A percentile compares a stretch with the other conserved stretches of the same genome.
phyloP scores from a whole-genome alignment of 2,113 vertebrate species.

The Anoplopoma fimbria region DNA sequence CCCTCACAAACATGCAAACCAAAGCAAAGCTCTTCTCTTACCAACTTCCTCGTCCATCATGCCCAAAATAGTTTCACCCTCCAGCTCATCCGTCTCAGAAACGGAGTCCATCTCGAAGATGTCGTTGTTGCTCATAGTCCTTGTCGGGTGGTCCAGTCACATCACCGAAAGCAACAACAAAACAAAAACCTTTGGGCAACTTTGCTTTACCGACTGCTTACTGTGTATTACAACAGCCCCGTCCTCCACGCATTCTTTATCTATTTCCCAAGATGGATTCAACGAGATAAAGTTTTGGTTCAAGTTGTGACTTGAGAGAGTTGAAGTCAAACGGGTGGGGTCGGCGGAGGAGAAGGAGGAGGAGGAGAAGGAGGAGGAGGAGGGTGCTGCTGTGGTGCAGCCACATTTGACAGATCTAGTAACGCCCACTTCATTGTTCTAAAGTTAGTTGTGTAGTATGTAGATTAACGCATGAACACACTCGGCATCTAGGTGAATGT shows the following conservation, averaged over 20 bases:
- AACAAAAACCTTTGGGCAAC: background rate
- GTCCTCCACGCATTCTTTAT: conserved; percentile 12
- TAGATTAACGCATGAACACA: background rate
- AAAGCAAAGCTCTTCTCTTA: conserved; percentile 49
- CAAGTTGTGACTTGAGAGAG: conserved; percentile 62
- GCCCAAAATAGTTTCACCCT: conserved; percentile 25
- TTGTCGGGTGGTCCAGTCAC: background rate
- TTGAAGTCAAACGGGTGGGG: conserved; percentile 58
- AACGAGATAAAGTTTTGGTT: background rate
- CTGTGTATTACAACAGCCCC: background rate
- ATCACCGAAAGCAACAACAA: background rate
- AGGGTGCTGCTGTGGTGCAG: background rate
- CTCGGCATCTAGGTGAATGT: background rate
- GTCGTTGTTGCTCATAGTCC: conserved; percentile 67
- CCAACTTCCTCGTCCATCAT: conserved; percentile 67
- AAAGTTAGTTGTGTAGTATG: too few relatives aligned
- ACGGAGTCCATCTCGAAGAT: conserved; percentile 73
- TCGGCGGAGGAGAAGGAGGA: conserved; percentile 5
- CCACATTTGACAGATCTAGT: background rate
- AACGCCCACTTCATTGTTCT: conserved; percentile 1
- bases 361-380: background rate
- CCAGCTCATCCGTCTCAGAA: conserved; percentile 53
- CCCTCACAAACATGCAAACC: background rate
- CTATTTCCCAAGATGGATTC: conserved; percentile 11
- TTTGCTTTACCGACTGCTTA: background rate